phyloP scores from a whole-genome alignment of 2,888 invertebrate species.

The Linyphia triangularis region DNA sequence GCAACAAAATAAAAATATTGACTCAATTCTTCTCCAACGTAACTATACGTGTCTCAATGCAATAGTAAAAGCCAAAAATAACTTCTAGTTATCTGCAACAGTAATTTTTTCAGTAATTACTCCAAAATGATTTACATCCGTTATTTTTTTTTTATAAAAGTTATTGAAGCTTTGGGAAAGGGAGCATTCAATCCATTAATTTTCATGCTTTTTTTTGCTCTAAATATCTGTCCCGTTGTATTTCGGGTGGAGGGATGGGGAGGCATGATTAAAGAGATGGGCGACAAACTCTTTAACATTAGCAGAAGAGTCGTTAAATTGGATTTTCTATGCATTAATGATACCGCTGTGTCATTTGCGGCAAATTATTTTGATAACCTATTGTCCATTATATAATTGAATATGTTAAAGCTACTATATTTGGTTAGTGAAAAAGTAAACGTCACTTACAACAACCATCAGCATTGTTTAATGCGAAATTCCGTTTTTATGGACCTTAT shows the following conservation, averaged over 20 bases:
- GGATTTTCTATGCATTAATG: constrained; percentile 57
- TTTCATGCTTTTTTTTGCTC: constrained; percentile 33
- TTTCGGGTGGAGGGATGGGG: constrained; percentile 5
- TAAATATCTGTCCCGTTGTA: neutral
- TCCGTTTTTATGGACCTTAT: constrained; percentile 30
- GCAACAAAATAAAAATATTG: neutral
- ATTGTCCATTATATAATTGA: constrained; percentile 66
- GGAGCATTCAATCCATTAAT: constrained; percentile 63
- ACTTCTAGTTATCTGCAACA: constrained; percentile 6
- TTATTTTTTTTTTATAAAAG: neutral
- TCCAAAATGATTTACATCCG: constrained; percentile 68
- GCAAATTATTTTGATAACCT: constrained; percentile 65
- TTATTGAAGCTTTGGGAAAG: constrained; percentile 26
- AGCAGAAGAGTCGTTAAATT: constrained; percentile 62
- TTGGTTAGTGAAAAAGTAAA: constrained; percentile 15
- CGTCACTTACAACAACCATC: constrained; percentile 13
- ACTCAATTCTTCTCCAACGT: too few relatives aligned
- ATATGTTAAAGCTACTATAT: constrained; percentile 24
- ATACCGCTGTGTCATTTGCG: constrained; percentile 49
- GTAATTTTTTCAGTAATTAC: constrained; percentile 67
- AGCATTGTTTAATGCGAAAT: constrained; percentile 46
- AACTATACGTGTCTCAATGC: neutral
- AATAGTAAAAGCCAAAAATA: neutral
- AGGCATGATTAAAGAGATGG: constrained; percentile 56
- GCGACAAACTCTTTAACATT: constrained; percentile 67